Evolutionary conservation across 2,888 invertebrate genomes (phyloP).

Genomic region (Diarsia rubi): DNA sequence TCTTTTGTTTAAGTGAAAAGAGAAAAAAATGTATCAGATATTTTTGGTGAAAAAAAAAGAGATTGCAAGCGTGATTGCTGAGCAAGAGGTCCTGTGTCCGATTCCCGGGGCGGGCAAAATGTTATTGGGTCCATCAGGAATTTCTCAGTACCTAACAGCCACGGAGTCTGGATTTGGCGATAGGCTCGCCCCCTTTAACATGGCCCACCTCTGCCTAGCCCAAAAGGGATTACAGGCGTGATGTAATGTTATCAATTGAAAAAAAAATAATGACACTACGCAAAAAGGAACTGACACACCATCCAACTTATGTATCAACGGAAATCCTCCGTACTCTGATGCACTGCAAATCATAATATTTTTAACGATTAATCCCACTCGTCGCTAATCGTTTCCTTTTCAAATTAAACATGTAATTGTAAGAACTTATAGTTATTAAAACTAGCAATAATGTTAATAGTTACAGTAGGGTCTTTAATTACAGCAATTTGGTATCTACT

Average conservation of each 20-base stretch:
- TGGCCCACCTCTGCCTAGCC: too few species aligned
- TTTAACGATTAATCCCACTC: constrained; percentile 12
- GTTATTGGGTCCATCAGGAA: too few species aligned
- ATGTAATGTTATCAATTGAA: neutral
- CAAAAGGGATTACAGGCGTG: neutral
- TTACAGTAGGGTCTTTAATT: constrained; percentile 16
- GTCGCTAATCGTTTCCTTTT: constrained; percentile 38
- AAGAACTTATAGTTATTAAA: neutral
- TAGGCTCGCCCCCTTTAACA: too few species aligned
- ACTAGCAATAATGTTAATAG: constrained; percentile 14
- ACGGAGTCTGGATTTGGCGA: neutral
- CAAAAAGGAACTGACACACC: neutral
- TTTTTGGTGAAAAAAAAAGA: too few species aligned
- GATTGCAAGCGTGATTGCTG: too few species aligned
- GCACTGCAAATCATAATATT: constrained; percentile 10
- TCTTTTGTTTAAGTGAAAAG: too few species aligned
- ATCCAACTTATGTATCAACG: neutral
- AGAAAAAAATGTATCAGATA: too few species aligned
- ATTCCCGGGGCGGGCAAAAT: too few species aligned
- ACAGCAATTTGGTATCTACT: constrained; percentile 18
- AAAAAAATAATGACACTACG: neutral
- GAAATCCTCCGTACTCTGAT: constrained; percentile 19
- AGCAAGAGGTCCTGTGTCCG: too few species aligned
- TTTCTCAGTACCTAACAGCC: neutral
- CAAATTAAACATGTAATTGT: constrained; percentile 13